Evolutionary conservation across 2,888 invertebrate species (phyloP), one percentile per base, ranked within the genome.

Genomic region (Galeopsomyia nigrocyanea): DNA sequence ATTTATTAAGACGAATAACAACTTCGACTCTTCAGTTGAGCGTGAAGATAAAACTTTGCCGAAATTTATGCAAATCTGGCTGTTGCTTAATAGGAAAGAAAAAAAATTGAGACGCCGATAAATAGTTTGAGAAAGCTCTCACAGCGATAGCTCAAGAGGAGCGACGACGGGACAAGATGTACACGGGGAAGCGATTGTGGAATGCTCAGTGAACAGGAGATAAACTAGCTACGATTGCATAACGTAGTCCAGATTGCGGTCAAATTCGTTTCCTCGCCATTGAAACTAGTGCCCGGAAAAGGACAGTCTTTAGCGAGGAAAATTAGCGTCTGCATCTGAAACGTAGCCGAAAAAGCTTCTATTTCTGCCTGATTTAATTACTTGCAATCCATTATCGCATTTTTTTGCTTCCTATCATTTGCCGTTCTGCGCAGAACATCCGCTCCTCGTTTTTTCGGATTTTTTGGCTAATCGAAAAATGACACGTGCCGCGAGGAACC

Each of bases 241-340:
- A 66, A 73, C 51, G 49, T 17, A 13, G 19, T 39, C 47, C 56
- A 65, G 69, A 63, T 66, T 66, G 69, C 56, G 73, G 64, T 68
- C 13, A 53, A 46, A 51, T 56, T 65, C 68, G 60, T 60, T 68
- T 73, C 21, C 21, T 13, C 13, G 7, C 39, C 10, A 10, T 39
- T 39, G 5, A 39, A n/a, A 39, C 39, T 39, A 39, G 39, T 39
- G 39, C 1, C 7, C 13, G 39, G 5, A 26, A 26, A 10, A n/a
- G n/a, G n/a, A n/a, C n/a, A n/a, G 7, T 39, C 39, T 7, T 5
- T 9, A 10, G 13, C 13, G 13, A 39, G 1, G 7, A 39, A 39
- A 39, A 3, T 39, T 13, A 10, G 1, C 1, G 39, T 39, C 39
- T 3, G 10, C 39, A 39, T 39, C 13, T 39, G 10, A 39, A 39